Base-by-base conservation (phyloP, 1,140 invertebrate genomes). In the Sitophilus oryzae region DNA sequence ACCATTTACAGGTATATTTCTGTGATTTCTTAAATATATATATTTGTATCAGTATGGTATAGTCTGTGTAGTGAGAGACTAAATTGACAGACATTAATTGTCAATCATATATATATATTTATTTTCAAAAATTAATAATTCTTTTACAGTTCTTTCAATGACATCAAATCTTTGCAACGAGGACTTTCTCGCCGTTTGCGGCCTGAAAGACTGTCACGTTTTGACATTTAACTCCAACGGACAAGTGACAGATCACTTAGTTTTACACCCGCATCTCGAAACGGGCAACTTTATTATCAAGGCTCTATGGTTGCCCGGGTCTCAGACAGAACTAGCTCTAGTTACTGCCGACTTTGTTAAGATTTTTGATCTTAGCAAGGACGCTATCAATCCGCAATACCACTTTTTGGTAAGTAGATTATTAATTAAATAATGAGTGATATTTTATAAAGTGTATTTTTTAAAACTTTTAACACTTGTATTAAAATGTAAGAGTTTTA, bases 331-430 rank as follows among this genome's bases (percentile, higher is more conserved):
- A 61, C 73, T 98, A 0, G 94, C 94, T 1, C 74, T 98, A 0
- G 85, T 98, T 0, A 98, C 95, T 0, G 90, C 92, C 2, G 93
- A 98, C 69, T 97, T 96, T 74, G 90, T 99, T 3, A 98, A 98
- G 77, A 96, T 99, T 41, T 99, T 96, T 66, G 91, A 98, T 73
- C 78, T 98, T 6, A 80, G 81, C 22, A 81, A 84, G 54, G 93
- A 98, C 71, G 83, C 89, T 0, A 78, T 91, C 5, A 91, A 88
- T 72, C 94, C 95, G 0, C 87, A 93, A 68, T 96, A 94, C 68
- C 92, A 91, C 72, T 97, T 97, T 75, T 76, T 98, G 0, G 84
- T 57, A 50, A 49, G 52, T 49, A 2, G 22, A 21, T 6, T 34
- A 15, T 15, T 14, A 34, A 30, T 10, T 8, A 8, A 30, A 10